These are phyloP conservation scores for Ormyrus rosae DNA, from an alignment of 2,888 invertebrate genomes.

Conservation along the genomic window DNA sequence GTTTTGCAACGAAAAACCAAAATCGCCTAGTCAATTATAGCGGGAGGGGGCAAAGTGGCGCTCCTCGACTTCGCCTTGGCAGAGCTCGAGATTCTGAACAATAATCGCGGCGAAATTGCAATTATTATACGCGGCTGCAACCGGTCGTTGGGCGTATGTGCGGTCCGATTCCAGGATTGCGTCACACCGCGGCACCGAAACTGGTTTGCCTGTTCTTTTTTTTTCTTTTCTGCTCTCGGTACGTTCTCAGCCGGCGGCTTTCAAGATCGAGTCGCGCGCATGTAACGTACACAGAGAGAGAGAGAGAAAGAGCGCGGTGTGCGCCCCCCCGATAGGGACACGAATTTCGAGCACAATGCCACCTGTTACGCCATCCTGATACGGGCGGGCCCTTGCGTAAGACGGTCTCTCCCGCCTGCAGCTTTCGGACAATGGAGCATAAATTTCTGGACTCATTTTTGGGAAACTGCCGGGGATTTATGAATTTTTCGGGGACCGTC, in stretches of 20 bases:
- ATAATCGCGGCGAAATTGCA: constrained; percentile 52
- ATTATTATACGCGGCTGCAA: constrained; percentile 55
- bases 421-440: no score
- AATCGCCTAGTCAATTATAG: not conserved
- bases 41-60: not conserved
- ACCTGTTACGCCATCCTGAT: constrained; percentile 47
- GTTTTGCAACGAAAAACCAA: not conserved
- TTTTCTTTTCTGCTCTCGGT: not conserved
- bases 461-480: no score
- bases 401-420: no score
- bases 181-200: constrained; percentile 34
- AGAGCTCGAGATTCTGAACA: not conserved
- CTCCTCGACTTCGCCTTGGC: not conserved
- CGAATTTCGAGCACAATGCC: constrained; percentile 49
- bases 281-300: not conserved
- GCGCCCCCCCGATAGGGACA: constrained; percentile 3
- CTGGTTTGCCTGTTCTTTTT: constrained; percentile 40
- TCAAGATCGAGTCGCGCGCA: constrained; percentile 46
- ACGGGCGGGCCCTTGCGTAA: not conserved
- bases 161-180: constrained; percentile 57
- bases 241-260: constrained; percentile 14
- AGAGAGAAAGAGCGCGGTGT: not conserved
- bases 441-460: no score
- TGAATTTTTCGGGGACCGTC: no score
- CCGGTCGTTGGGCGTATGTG: constrained; percentile 53